Percentiles rank a stretch among this genome's conserved stretches.
phyloP scores from a whole-genome alignment of 2,797 vertebrate species.

The Tragopan temminckii region DNA sequence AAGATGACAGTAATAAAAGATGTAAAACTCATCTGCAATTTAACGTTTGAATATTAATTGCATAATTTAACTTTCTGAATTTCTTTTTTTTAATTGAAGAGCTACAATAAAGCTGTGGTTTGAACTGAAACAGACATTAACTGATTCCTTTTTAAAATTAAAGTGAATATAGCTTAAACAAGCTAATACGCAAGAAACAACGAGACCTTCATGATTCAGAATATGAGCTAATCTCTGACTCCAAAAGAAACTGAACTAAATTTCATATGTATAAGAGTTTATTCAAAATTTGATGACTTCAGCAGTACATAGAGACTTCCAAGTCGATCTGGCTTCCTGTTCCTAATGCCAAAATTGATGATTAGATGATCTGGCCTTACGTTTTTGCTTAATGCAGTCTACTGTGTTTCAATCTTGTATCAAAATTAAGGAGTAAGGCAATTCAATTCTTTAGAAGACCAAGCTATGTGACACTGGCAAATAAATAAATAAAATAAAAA shows the following conservation, averaged over 20 bases:
- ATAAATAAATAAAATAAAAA: too few relatives aligned
- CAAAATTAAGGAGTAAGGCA: neutral
- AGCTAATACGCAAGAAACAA: neutral
- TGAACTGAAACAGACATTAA: neutral
- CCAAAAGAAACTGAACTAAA: rapidly evolving
- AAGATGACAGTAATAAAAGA: neutral
- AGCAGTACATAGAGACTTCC: neutral
- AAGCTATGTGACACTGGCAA: neutral
- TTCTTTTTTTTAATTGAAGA: neutral
- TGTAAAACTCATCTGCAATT: neutral
- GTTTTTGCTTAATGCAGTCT: neutral
- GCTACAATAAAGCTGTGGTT: neutral
- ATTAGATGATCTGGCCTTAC: neutral
- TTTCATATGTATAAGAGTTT: neutral
- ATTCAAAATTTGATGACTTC: neutral
- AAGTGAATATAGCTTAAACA: neutral
- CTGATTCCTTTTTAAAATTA: neutral
- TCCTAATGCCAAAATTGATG: neutral
- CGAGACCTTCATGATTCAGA: neutral
- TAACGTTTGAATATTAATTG: neutral
- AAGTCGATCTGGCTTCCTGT: neutral
- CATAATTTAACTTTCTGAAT: neutral
- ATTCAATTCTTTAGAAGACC: neutral
- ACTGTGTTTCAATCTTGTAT: neutral
- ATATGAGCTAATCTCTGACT: neutral